A percentile compares a stretch with the other conserved stretches of the same genome.
Evolutionary conservation across 1,140 invertebrate species (phyloP).

Genomic region (Zaprionus lachaisei): DNA sequence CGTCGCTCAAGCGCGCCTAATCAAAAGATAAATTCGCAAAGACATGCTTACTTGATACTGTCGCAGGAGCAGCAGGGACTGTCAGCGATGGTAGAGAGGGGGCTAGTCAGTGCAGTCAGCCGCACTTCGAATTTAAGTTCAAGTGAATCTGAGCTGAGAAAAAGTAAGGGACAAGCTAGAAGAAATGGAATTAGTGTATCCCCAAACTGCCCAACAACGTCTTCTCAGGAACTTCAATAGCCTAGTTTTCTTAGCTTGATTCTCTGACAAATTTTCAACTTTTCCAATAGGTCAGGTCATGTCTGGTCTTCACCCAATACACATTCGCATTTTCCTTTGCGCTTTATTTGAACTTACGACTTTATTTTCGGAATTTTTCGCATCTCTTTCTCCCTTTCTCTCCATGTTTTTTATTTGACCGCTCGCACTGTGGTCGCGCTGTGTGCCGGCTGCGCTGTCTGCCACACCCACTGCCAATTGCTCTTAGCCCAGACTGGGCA

Average conservation of each 20-base stretch:
- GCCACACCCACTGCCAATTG: conserved; percentile 27
- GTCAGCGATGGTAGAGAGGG: no score
- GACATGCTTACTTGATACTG: conserved; percentile 32
- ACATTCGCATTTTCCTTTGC: conserved; percentile 57
- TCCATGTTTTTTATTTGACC: conserved; percentile 56
- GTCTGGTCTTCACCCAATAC: not conserved
- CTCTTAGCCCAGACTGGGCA: conserved; percentile 22
- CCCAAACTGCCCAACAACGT: not conserved
- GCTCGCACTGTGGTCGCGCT: conserved; percentile 31
- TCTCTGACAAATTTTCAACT: not conserved
- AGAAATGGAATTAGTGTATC: not conserved
- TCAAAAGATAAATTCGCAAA: conserved; percentile 63
- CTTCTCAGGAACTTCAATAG: not conserved
- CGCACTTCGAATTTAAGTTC: not conserved
- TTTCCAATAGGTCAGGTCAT: not conserved
- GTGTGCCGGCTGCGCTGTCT: conserved; percentile 32
- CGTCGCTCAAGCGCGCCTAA: conserved; percentile 61
- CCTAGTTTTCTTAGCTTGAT: not conserved
- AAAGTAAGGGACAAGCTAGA: not conserved
- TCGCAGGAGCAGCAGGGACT: conserved; percentile 13
- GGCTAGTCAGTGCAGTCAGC: conserved; percentile 1
- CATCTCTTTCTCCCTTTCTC: not conserved
- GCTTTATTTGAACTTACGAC: conserved; percentile 47
- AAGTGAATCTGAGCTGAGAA: not conserved
- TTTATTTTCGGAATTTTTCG: conserved; percentile 47